These are phyloP conservation scores for Bambusicola thoracicus DNA, from an alignment of 2,113 vertebrate species.

Conservation along the genomic window DNA sequence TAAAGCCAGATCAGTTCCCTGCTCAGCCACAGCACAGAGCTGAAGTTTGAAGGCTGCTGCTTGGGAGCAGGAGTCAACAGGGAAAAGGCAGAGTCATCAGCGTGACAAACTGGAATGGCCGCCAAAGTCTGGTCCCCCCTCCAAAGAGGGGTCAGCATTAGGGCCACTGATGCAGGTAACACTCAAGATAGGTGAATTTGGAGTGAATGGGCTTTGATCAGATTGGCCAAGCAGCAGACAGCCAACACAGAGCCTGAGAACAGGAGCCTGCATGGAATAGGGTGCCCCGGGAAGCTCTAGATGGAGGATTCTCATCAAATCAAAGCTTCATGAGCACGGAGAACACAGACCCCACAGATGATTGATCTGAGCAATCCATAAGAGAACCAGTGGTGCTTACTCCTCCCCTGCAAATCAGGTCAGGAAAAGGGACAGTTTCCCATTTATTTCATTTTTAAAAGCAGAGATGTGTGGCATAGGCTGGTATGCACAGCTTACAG, in stretches of 20 bases:
- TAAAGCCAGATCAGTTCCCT: background rate
- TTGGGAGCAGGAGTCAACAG: background rate
- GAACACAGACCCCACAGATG: accelerated
- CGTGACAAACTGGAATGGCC: background rate
- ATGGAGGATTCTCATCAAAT: background rate
- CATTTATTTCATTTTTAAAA: background rate
- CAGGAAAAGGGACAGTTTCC: background rate
- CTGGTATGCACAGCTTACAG: background rate
- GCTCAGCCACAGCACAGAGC: accelerated
- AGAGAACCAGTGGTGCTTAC: background rate
- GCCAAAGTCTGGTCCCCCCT: background rate
- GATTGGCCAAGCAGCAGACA: background rate
- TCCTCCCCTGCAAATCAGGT: background rate
- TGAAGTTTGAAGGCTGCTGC: background rate
- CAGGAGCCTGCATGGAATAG: background rate
- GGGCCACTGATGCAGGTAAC: background rate
- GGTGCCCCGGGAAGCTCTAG: background rate
- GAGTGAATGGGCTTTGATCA: background rate
- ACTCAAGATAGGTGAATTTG: background rate
- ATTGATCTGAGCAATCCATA: background rate
- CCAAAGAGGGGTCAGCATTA: background rate
- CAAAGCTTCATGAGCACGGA: background rate
- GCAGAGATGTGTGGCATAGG: background rate
- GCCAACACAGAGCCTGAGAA: background rate
- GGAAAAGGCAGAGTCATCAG: background rate